Conservation (phyloP, 1,140 invertebrate species). For the Dendrolimus kikuchii region DNA sequence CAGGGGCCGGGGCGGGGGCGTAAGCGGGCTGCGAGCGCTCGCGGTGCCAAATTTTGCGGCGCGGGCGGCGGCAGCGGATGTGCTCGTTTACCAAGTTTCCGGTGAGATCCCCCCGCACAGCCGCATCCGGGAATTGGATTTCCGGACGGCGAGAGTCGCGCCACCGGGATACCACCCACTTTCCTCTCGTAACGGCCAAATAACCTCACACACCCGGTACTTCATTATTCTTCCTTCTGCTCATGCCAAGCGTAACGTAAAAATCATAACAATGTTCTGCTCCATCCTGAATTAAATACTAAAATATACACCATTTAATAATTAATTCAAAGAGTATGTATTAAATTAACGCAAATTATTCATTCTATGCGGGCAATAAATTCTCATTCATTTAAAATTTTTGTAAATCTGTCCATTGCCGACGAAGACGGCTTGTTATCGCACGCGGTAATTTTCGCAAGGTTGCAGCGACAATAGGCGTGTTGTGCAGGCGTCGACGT, state of each 20-base stretch:
- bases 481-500: slow-evolving; percentile 46
- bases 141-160: slow-evolving; percentile 61
- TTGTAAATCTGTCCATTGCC: slow-evolving; percentile 6
- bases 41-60: slow-evolving; percentile 70
- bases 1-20: slow-evolving; percentile 56
- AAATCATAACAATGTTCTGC: not conserved
- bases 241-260: not conserved
- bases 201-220: not conserved
- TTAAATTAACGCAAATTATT: too few relatives aligned
- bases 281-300: too few relatives aligned
- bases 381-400: not conserved
- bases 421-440: slow-evolving; percentile 41
- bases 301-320: too few relatives aligned
- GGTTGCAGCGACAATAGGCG: slow-evolving; percentile 61
- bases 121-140: slow-evolving; percentile 70
- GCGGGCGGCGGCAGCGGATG: slow-evolving; percentile 66
- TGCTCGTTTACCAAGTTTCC: slow-evolving; percentile 76
- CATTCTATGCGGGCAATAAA: too few relatives aligned
- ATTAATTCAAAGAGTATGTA: too few relatives aligned
- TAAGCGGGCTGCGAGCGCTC: slow-evolving; percentile 61
- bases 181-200: slow-evolving; percentile 37
- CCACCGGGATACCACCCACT: slow-evolving; percentile 54
- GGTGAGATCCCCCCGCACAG: slow-evolving; percentile 70
- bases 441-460: slow-evolving; percentile 53
- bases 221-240: not conserved